Evolutionary conservation across 2,888 invertebrate genomes (phyloP).

Genomic region (Stegana nigrithorax): DNA sequence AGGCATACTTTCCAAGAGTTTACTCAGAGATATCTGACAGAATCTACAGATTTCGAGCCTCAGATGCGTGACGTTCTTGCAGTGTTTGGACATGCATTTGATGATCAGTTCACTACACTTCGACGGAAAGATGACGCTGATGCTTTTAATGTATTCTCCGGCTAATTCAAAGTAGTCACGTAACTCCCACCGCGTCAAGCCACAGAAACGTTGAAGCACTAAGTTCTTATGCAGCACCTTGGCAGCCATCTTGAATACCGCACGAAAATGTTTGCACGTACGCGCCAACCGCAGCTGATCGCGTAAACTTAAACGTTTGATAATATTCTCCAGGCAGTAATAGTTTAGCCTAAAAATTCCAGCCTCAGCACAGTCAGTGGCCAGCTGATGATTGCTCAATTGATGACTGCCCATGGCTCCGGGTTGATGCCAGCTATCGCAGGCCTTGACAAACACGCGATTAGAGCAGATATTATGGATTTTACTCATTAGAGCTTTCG

Average conservation of each 20-base stretch:
- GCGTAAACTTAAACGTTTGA: conserved; percentile 17
- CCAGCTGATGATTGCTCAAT: background rate
- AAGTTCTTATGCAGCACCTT: conserved; percentile 29
- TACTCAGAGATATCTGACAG: conserved; percentile 18
- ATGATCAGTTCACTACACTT: conserved; percentile 18
- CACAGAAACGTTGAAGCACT: conserved; percentile 12
- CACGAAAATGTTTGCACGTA: conserved; percentile 40
- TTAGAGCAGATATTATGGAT: background rate
- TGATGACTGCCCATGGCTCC: conserved; percentile 30
- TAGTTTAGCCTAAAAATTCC: conserved; percentile 41
- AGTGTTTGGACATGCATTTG: conserved; percentile 26
- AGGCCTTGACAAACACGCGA: conserved; percentile 35
- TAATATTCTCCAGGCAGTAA: conserved; percentile 42
- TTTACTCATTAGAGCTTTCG: background rate
- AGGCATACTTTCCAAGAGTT: background rate
- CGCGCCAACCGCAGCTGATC: conserved; percentile 50
- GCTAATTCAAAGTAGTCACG: conserved; percentile 42
- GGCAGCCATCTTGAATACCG: conserved; percentile 32
- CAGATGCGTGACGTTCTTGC: conserved; percentile 27
- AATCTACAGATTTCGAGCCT: conserved; percentile 25
- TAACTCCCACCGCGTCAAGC: conserved; percentile 45
- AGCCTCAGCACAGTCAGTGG: background rate
- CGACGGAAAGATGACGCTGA: conserved; percentile 28
- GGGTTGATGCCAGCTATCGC: conserved; percentile 48
- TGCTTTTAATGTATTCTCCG: conserved; percentile 24